Evolutionary conservation across 2,113 vertebrate genomes (phyloP), one percentile per base, ranked within the genome.

Genomic region (Tapirus terrestris): DNA sequence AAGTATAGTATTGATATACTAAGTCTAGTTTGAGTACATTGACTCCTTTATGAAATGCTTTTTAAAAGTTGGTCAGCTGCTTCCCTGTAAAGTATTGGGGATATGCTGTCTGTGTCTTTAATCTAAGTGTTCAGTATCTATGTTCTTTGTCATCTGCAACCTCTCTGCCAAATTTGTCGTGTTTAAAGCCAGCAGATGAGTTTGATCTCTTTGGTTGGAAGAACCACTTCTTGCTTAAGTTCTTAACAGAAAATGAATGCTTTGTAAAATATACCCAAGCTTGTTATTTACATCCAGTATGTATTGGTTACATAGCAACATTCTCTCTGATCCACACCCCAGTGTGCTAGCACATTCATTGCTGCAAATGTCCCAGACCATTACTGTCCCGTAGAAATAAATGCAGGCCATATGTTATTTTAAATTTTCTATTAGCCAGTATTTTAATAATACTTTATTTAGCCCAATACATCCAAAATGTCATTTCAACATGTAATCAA

Each of bases 401-500:
- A 81, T 61, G 56, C 20, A 77, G 45, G n/a, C 23, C 11, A 10
- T 17, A 27, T 83, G 4, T 83, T n/a, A 67, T 75, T 82, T 89
- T 17, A 81, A 33, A 43, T n/a, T 67, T 81, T 63, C 73, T 51
- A 11, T 16, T 48, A 43, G 45, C 3, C 18, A 43, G 39, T 39
- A 39, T 16, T 53, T 53, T 53, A 53, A 53, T 53, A 53, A 67
- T 72, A 80, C 82, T 75, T 91, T 63, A 70, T 48, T 96, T 89
- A 83, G 73, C 43, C 11, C n/a, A 67, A 2, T 20, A 72, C 58
- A 93, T 61, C 11, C 21, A 91, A 93, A 67, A 90, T 86, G 73
- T 51, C 8, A 87, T 84, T 97, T 86, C 23, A 79, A 43, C 7
- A 43, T 76, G 53, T 82, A 77, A 70, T 82, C 81, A 75, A 36